Percentiles rank a stretch among this genome's conserved stretches.
phyloP scores from a whole-genome alignment of 2,797 vertebrate genomes.

The Coracias cyanogaster region DNA sequence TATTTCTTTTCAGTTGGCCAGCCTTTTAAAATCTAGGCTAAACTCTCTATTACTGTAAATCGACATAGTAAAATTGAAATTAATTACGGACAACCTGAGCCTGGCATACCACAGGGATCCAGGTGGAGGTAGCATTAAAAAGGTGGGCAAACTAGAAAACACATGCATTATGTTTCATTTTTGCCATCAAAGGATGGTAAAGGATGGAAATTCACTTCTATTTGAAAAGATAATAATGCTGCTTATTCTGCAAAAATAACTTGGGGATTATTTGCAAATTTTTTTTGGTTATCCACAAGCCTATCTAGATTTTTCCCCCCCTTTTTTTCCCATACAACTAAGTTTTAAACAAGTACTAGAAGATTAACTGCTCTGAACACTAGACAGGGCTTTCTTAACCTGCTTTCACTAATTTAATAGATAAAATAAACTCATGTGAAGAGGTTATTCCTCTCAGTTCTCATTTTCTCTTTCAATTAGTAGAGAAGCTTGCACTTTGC shows the following conservation, averaged over 20 bases:
- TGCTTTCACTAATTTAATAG: neutral
- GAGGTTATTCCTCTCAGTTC: neutral
- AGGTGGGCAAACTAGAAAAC: neutral
- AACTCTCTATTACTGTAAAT: neutral
- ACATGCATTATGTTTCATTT: neutral
- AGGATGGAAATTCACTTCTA: neutral
- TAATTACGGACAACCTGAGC: neutral
- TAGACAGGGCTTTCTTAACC: neutral
- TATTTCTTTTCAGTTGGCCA: neutral
- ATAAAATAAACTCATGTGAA: neutral
- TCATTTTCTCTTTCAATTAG: conserved; percentile 19
- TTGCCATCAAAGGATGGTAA: neutral
- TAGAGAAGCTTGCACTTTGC: neutral
- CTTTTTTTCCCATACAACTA: neutral
- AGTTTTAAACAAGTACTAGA: neutral
- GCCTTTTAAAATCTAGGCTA: neutral
- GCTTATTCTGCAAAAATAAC: neutral
- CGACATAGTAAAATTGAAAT: neutral
- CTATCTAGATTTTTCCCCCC: fast-evolving
- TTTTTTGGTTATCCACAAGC: neutral
- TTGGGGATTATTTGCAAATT: neutral
- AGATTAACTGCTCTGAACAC: neutral
- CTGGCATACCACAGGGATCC: neutral
- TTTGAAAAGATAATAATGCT: neutral
- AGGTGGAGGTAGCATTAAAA: neutral